phyloP scores from a whole-genome alignment of 2,888 invertebrate genomes.

The Eilema depressum region DNA sequence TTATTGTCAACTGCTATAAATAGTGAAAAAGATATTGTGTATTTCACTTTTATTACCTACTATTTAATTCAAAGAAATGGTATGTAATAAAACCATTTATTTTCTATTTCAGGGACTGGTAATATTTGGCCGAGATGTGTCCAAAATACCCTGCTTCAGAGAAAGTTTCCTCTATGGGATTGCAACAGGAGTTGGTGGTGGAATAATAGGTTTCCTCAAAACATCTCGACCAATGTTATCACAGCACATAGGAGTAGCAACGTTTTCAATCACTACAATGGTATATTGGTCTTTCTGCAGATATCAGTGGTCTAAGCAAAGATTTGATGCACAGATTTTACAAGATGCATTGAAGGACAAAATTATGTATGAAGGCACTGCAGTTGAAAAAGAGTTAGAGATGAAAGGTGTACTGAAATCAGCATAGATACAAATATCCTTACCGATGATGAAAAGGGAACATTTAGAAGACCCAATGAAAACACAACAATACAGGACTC shows the following conservation, averaged over 20 bases:
- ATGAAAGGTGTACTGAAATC: constrained; percentile 76
- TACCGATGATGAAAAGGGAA: no score
- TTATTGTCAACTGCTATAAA: no score
- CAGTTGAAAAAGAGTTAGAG: constrained; percentile 80
- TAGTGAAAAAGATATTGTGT: neutral
- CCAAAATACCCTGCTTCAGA: constrained; percentile 93
- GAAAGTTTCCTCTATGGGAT: constrained; percentile 92
- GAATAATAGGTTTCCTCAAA: constrained; percentile 90
- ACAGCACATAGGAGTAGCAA: constrained; percentile 89
- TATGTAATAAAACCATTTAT: neutral
- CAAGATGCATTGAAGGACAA: constrained; percentile 88
- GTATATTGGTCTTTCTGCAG: constrained; percentile 91
- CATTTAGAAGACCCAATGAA: neutral
- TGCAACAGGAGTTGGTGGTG: constrained; percentile 89
- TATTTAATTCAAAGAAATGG: neutral
- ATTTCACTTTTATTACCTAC: neutral
- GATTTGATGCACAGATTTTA: constrained; percentile 88
- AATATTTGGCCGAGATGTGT: constrained; percentile 90
- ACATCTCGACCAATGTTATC: constrained; percentile 90
- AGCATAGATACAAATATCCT: constrained; percentile 50
- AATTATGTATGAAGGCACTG: constrained; percentile 89
- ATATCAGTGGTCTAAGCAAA: constrained; percentile 89
- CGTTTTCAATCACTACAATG: constrained; percentile 89
- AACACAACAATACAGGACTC: constrained; percentile 1
- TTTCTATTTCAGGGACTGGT: constrained; percentile 81